Base-by-base conservation (phyloP, 92 coral and sea anemone genomes). In the Parazoanthus darwini region DNA sequence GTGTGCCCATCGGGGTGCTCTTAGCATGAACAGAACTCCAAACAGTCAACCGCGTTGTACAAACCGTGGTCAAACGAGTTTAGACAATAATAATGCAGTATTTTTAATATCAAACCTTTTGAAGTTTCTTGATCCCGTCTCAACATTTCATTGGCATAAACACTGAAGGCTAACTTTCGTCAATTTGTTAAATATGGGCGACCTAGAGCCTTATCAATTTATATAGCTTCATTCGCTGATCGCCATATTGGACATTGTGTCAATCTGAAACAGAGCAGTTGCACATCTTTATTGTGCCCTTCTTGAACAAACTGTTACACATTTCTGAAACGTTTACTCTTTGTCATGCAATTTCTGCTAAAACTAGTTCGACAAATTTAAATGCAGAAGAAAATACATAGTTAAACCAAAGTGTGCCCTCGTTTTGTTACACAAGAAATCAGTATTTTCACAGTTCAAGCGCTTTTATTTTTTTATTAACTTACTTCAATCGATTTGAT, bases 321-420 rank as follows among this genome's bases (percentile, higher is more conserved):
- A 76, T 76, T 76, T 76, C 33, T 76, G 18, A 76, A 76, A 39
- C 56, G 50, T 76, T 76, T 16, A 76, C 56, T 76, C 8, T 76
- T 76, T 76, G 80, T 80, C 83, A 80, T 80, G 83, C 43, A 80
- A 56, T 80, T 80, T 80, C 83, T 79, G 83, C 83, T 79, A 79
- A 2, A 79, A 71, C 83, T 79, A 46, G 71, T 79, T 79, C 20
- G 71, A 79, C 54, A 79, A 29, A 79, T 79, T 79, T 79, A 79
- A 79, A 79, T 79, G 48, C 83, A 80, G 83, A 54, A 80, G 83
- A 80, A 80, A 54, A 56, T 80, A 79, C 39, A 80, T 72, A 56
- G 83, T 25, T 80, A 80, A 80, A 80, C 72, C 83, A 80, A 80
- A 80, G 70, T 71, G 46, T 54, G 83, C 83, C 68, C 33, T 80